Evolutionary conservation across 2,888 invertebrate species (phyloP).

Genomic region (Gortyna flavago): DNA sequence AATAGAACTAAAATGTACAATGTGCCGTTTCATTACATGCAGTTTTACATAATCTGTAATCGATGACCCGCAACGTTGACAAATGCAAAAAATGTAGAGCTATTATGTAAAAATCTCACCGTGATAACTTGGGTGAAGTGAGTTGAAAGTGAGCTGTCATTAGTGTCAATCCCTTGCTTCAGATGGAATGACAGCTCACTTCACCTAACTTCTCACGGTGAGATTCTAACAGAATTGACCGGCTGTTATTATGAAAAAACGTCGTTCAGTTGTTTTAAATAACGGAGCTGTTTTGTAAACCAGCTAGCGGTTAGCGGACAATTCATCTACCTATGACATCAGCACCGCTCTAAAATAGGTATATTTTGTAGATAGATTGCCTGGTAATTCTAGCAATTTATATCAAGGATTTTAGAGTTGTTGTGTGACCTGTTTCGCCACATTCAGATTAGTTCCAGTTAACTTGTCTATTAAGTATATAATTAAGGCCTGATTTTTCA

Average conservation of each 20-base stretch:
- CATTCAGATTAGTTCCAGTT: background rate
- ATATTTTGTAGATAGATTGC: background rate
- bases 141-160: too few relatives aligned
- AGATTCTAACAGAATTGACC: too few relatives aligned
- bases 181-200: too few relatives aligned
- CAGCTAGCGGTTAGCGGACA: background rate
- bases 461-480: background rate
- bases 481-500: background rate
- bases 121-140: too few relatives aligned
- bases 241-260: background rate
- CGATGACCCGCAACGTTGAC: background rate
- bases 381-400: background rate
- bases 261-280: background rate
- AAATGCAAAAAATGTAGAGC: too few relatives aligned
- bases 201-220: too few relatives aligned
- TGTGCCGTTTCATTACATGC: background rate
- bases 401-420: background rate
- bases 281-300: background rate
- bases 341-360: background rate
- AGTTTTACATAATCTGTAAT: background rate
- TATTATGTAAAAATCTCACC: too few relatives aligned
- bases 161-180: too few relatives aligned
- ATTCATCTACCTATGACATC: background rate
- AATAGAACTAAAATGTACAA: background rate
- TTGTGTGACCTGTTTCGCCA: too few relatives aligned